Conservation (phyloP, 2,113 vertebrate species). For the Pardalotus punctatus region DNA sequence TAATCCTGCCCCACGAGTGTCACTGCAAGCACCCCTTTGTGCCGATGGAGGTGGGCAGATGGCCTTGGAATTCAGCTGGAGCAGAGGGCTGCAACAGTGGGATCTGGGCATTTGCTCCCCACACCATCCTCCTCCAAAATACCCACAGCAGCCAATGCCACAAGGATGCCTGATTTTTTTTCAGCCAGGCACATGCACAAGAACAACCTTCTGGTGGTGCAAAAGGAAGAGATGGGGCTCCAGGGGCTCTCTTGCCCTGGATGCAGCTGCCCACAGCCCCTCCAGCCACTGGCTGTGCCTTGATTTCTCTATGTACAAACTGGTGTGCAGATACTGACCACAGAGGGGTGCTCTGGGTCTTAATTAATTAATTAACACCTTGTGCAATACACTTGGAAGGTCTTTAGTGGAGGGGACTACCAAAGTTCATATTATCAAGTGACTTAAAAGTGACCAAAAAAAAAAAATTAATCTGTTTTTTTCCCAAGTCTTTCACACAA, state of each 20-base stretch:
- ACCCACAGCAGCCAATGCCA: rapidly evolving
- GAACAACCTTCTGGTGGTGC: neutral
- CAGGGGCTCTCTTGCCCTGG: neutral
- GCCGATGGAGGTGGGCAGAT: neutral
- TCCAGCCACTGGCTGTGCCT: rapidly evolving
- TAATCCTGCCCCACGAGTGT: rapidly evolving
- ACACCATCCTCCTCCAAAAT: neutral
- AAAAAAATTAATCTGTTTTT: neutral
- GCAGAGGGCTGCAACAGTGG: neutral
- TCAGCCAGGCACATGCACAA: rapidly evolving
- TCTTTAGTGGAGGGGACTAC: neutral
- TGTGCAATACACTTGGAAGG: neutral
- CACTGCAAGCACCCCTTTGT: neutral
- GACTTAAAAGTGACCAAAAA: neutral
- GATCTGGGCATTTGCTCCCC: neutral
- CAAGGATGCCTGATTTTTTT: neutral
- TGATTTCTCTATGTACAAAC: neutral
- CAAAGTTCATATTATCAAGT: neutral
- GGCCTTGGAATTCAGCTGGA: neutral
- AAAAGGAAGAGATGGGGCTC: neutral
- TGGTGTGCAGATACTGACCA: slow-evolving; percentile 26
- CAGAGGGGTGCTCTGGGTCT: slow-evolving; percentile 50
- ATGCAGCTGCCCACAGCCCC: neutral
- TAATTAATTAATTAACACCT: slow-evolving; percentile 62
- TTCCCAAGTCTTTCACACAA: neutral